phyloP scores from a whole-genome alignment of 2,888 invertebrate species.

The Ormyrus pomaceus region DNA sequence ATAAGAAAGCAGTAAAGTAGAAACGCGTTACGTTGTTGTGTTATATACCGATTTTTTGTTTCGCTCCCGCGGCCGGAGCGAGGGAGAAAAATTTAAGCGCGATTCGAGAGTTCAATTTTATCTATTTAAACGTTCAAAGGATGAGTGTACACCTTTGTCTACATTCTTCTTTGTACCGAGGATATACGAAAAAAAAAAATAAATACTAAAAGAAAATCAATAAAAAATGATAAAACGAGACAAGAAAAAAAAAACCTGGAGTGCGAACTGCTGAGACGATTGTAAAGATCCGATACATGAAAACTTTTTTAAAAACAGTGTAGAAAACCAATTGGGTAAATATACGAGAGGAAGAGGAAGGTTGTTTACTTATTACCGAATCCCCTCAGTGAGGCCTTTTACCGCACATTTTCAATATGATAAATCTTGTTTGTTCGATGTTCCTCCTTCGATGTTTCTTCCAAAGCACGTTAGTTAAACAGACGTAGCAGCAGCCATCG shows the following conservation, averaged over 20 bases:
- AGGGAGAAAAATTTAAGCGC: constrained; percentile 9
- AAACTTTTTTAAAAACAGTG: constrained; percentile 22
- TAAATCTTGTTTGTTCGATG: too few relatives aligned
- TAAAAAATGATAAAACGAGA: constrained; percentile 34
- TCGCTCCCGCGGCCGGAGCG: neutral
- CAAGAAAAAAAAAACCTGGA: constrained; percentile 32
- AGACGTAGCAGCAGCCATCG: neutral
- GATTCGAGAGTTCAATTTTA: constrained; percentile 13
- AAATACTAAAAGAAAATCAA: constrained; percentile 2
- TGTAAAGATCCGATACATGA: constrained; percentile 20
- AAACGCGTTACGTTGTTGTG: constrained; percentile 32
- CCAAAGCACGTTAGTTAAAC: too few relatives aligned
- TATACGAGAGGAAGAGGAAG: constrained; percentile 42
- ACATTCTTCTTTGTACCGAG: constrained; percentile 49
- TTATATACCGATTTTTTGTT: neutral
- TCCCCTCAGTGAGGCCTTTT: constrained; percentile 38
- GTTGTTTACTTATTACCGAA: constrained; percentile 22
- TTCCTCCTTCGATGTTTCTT: too few relatives aligned
- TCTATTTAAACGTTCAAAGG: constrained; percentile 38
- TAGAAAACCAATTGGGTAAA: constrained; percentile 28
- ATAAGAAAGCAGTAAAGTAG: constrained; percentile 45
- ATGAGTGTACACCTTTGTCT: constrained; percentile 45
- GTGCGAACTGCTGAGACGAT: constrained; percentile 7
- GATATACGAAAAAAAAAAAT: constrained; percentile 26
- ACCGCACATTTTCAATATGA: constrained; percentile 1